Evolutionary conservation across 2,888 invertebrate genomes (phyloP).

Genomic region (Temnothorax rugatulus): DNA sequence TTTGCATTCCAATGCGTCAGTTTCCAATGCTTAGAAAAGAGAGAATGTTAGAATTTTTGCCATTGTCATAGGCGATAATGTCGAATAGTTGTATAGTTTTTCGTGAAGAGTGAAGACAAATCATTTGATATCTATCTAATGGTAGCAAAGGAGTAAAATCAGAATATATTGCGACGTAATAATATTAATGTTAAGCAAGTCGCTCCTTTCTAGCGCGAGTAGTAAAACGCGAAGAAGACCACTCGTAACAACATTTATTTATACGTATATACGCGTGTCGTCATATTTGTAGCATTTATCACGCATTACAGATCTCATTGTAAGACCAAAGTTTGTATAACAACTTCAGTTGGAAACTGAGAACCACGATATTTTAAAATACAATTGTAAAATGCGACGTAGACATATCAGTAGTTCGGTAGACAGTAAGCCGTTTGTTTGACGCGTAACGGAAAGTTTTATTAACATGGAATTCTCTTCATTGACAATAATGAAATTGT

Average conservation of each 20-base stretch:
- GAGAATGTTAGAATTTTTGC: background rate
- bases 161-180: background rate
- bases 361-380: conserved; percentile 37
- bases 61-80: conserved; percentile 34
- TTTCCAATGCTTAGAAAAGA: conserved; percentile 44
- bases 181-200: conserved; percentile 5
- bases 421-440: conserved; percentile 64
- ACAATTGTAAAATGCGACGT: conserved; percentile 35
- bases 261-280: conserved; percentile 1
- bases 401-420: conserved; percentile 67
- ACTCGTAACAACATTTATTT: conserved; percentile 22
- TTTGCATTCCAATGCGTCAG: conserved; percentile 62
- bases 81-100: conserved; percentile 36
- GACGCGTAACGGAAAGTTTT: conserved; percentile 36
- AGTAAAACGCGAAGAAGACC: conserved; percentile 7
- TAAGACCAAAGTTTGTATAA: conserved; percentile 65
- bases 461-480: conserved; percentile 54
- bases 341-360: conserved; percentile 50
- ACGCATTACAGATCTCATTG: conserved; percentile 73
- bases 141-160: background rate
- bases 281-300: conserved; percentile 66
- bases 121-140: conserved; percentile 18
- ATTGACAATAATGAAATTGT: conserved; percentile 65
- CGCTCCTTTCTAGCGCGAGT: conserved; percentile 2
- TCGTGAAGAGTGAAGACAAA: conserved; percentile 24